phyloP scores from a whole-genome alignment of 2,797 vertebrate genomes.

The Emys orbicularis region DNA sequence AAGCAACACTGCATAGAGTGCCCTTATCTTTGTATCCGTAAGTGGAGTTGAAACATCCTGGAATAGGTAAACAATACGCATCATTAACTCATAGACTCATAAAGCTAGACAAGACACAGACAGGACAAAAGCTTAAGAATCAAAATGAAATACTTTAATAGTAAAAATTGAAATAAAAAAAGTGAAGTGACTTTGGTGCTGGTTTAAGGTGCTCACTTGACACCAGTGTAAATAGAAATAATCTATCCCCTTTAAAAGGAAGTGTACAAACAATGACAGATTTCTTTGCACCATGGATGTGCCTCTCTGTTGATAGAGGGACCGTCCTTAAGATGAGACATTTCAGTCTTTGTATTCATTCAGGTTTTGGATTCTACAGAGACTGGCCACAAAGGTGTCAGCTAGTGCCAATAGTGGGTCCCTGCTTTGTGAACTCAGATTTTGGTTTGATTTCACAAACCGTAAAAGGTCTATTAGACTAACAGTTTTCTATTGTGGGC shows the following conservation, averaged over 20 bases:
- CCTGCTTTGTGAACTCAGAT: not conserved
- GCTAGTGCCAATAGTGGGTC: not conserved
- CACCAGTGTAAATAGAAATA: not conserved
- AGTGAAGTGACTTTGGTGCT: not conserved
- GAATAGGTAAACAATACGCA: rapidly evolving
- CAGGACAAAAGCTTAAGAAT: not conserved
- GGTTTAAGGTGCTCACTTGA: not conserved
- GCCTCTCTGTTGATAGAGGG: not conserved
- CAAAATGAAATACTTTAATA: not conserved
- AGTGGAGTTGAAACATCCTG: rapidly evolving
- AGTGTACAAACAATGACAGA: not conserved
- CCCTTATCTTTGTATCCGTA: not conserved
- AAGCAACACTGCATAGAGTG: rapidly evolving
- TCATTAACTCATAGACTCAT: rapidly evolving
- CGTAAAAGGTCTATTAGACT: not conserved
- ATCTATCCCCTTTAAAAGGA: not conserved
- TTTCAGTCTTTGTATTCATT: not conserved
- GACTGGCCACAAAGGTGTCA: not conserved
- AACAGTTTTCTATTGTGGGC: not conserved
- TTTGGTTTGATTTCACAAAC: not conserved
- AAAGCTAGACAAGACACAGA: not conserved
- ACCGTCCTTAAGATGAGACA: not conserved
- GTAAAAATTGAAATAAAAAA: not conserved
- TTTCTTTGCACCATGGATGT: not conserved
- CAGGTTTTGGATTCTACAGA: not conserved